Base-by-base conservation (phyloP, 2,888 invertebrate genomes). In the Acronicta leporina region DNA sequence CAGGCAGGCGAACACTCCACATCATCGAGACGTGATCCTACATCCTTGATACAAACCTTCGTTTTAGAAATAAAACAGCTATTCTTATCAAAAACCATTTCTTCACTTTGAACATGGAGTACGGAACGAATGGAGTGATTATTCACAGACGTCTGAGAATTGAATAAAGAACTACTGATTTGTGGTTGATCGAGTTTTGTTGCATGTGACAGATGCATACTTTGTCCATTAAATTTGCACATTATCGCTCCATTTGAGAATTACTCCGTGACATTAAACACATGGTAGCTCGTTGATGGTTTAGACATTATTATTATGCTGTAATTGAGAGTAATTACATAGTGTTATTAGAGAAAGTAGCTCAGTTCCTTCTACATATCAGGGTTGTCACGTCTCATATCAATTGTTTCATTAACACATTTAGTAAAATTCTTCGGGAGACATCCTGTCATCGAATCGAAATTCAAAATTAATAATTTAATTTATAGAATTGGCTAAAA, bases 401-500 rank as follows among this genome's bases (percentile, higher is more conserved):
- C 71, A 73, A 77, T 75, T 78, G 82, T 85, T 80, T 84, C 83
- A 83, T 80, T 75, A 77, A 79, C 76, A 77, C 80, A 82, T 82
- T 80, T 83, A 81, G 79, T 75, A 81, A 68, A 67, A 80, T 75
- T 84, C 85, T 83, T 85, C 80, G 80, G 79, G 80, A 84, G 82
- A 83, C 68, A 77, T 77, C 80, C 83, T 85, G 87, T 88, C 86
- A 87, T 89, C 85, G 83, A 87, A 82, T 67, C 68, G 61, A 77
- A 73, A 83, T 67, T 82, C 84, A 86, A 90, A 89, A 88, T 84
- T 82, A 81, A 79, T 81, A 77, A 79, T 83, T 83, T 87, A 83
- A 87, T 88, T 90, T 89, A 84, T 87, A 88, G 83, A 80, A 91
- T 91, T 91, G 92, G 91, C 88, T 90, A 90, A 87, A 85, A 81